Conservation (phyloP, 2,888 invertebrate genomes). For the Aethes cnicana region DNA sequence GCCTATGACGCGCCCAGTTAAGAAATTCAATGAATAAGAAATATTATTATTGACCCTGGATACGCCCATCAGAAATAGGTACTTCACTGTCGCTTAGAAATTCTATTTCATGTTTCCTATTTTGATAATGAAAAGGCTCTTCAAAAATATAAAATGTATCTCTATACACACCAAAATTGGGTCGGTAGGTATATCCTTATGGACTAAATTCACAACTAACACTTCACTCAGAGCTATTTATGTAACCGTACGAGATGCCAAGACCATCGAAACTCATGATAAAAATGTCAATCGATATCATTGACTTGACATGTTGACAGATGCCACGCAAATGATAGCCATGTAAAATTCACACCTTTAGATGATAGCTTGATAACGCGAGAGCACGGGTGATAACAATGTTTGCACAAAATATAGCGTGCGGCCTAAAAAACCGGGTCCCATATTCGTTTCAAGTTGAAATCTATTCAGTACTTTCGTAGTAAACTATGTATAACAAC, state of each 20-base stretch:
- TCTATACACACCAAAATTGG: no score
- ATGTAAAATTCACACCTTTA: conserved; percentile 40
- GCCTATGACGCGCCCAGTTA: not conserved
- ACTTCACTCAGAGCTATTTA: not conserved
- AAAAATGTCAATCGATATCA: conserved; percentile 57
- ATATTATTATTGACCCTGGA: conserved; percentile 41
- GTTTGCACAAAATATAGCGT: conserved; percentile 2
- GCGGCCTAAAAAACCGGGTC: not conserved
- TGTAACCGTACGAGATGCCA: conserved; percentile 16
- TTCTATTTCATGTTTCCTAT: no score
- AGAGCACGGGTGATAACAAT: conserved; percentile 39
- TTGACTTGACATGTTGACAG: conserved; percentile 65
- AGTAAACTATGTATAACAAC: not conserved
- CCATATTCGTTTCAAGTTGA: not conserved
- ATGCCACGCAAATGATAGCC: conserved; percentile 49
- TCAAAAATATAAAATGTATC: not conserved
- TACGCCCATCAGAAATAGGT: conserved; percentile 31
- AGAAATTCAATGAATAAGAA: no score
- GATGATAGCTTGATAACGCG: conserved; percentile 50
- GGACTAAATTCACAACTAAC: no score
- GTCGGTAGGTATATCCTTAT: no score
- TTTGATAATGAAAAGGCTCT: no score
- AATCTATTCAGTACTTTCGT: not conserved
- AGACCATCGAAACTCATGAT: conserved; percentile 48
- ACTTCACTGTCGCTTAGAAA: conserved; percentile 39